Conservation (phyloP, 2,113 vertebrate genomes). For the Microcebus jonahi region DNA sequence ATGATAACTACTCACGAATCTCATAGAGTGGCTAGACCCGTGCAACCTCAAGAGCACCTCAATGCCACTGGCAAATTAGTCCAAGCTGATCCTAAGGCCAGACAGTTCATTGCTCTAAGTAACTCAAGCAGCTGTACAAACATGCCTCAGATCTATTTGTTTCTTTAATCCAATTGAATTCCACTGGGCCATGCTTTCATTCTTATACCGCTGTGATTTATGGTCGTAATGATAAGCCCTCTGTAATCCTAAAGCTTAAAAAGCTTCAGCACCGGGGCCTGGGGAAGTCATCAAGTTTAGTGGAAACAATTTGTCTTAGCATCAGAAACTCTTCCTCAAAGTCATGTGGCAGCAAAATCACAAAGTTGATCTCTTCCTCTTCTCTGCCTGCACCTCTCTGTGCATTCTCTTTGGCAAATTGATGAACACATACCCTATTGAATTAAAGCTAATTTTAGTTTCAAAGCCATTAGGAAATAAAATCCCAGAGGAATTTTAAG, state of each 20-base stretch:
- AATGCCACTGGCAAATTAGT: not conserved
- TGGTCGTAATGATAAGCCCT: not conserved
- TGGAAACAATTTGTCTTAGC: not conserved
- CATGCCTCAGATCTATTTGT: not conserved
- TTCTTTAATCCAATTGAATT: constrained; percentile 24
- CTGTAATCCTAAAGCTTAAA: not conserved
- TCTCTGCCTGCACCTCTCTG: not conserved
- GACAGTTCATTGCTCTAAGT: not conserved
- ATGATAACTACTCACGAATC: not conserved
- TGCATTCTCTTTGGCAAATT: constrained; percentile 44
- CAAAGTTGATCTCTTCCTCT: not conserved
- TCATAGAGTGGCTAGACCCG: not conserved
- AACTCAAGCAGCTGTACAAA: constrained; percentile 19
- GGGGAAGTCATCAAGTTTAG: not conserved
- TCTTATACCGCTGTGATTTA: constrained; percentile 4
- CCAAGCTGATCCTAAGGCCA: not conserved
- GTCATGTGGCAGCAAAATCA: not conserved
- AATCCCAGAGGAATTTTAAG: constrained; percentile 56
- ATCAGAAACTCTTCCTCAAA: not conserved
- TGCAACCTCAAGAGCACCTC: not conserved
- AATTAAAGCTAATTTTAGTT: constrained; percentile 71
- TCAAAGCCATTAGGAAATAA: constrained; percentile 68
- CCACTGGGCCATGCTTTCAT: not conserved
- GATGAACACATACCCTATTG: not conserved
- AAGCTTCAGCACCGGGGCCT: not conserved